Percentiles rank a stretch among this genome's conserved stretches.
These are phyloP conservation scores for Progne subis DNA, from an alignment of 2,113 vertebrate genomes.

Conservation along the genomic window DNA sequence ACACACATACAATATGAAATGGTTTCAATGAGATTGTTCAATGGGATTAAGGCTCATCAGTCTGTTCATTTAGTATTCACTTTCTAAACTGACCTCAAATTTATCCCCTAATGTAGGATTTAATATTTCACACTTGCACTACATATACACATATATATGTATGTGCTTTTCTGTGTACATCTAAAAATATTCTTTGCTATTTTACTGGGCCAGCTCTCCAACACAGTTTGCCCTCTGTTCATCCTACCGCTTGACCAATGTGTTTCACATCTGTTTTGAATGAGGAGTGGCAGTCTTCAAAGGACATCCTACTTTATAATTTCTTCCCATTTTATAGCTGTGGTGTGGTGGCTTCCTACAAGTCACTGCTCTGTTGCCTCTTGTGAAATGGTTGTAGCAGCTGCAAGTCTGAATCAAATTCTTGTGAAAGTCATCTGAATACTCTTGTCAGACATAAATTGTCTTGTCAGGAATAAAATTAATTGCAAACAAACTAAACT, in stretches of 20 bases:
- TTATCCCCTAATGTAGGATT: not conserved
- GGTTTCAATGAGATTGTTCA: not conserved
- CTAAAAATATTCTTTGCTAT: not conserved
- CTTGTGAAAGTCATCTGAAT: not conserved
- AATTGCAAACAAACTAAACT: not conserved
- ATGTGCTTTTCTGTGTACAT: not conserved
- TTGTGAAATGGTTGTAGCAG: not conserved
- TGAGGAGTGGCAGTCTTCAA: not conserved
- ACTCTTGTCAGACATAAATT: not conserved
- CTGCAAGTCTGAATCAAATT: not conserved
- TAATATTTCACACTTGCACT: not conserved
- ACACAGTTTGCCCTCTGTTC: not conserved
- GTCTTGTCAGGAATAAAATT: not conserved
- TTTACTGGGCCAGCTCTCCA: not conserved
- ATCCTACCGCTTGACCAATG: not conserved
- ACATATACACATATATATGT: fast-evolving
- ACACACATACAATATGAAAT: not conserved
- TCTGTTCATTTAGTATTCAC: not conserved
- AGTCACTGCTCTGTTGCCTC: not conserved
- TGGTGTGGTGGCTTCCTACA: not conserved
- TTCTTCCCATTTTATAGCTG: not conserved
- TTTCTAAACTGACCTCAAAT: not conserved
- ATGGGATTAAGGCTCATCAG: not conserved
- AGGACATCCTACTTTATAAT: not conserved
- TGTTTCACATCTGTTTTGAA: not conserved